Percentiles rank a stretch among this genome's conserved stretches.
These are phyloP conservation scores for Lomographa bimaculata DNA, from an alignment of 2,888 invertebrate genomes.

Conservation along the genomic window DNA sequence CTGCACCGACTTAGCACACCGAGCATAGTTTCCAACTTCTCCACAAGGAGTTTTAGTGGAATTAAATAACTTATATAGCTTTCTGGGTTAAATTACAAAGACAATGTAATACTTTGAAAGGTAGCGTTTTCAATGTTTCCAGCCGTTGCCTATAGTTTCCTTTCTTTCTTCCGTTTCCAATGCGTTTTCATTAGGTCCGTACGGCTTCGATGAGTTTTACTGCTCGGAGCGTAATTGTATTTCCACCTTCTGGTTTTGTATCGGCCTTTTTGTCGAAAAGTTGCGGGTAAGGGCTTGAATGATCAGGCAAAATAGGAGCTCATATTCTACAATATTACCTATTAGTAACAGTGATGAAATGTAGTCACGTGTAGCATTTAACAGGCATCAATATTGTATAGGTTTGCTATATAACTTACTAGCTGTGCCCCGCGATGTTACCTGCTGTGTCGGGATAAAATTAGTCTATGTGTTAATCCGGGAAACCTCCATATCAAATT, in stretches of 20 bases:
- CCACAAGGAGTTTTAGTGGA: slow-evolving; percentile 48
- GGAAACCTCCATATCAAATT: too few relatives aligned
- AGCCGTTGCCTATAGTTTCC: slow-evolving; percentile 44
- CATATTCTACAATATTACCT: too few relatives aligned
- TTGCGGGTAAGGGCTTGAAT: not conserved
- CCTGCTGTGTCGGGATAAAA: too few relatives aligned
- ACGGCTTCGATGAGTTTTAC: slow-evolving; percentile 45
- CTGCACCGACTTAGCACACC: slow-evolving; percentile 54
- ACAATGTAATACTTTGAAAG: slow-evolving; percentile 56
- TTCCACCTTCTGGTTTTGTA: slow-evolving; percentile 33
- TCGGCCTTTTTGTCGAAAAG: slow-evolving; percentile 10
- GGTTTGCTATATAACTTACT: too few relatives aligned
- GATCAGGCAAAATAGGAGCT: too few relatives aligned
- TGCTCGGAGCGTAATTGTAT: slow-evolving; percentile 46
- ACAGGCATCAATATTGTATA: too few relatives aligned
- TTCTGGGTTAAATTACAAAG: slow-evolving; percentile 57
- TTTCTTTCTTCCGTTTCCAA: slow-evolving; percentile 12
- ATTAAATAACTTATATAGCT: slow-evolving; percentile 70
- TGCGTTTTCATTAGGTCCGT: slow-evolving; percentile 46
- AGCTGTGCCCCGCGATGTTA: too few relatives aligned
- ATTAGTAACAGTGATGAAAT: too few relatives aligned
- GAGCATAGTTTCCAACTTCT: slow-evolving; percentile 63
- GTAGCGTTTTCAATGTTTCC: slow-evolving; percentile 46
- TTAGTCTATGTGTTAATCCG: too few relatives aligned
- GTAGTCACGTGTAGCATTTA: too few relatives aligned